Evolutionary conservation across 1,140 invertebrate species (phyloP), one percentile per base, ranked within the genome.

Genomic region (Diorhabda carinulata): DNA sequence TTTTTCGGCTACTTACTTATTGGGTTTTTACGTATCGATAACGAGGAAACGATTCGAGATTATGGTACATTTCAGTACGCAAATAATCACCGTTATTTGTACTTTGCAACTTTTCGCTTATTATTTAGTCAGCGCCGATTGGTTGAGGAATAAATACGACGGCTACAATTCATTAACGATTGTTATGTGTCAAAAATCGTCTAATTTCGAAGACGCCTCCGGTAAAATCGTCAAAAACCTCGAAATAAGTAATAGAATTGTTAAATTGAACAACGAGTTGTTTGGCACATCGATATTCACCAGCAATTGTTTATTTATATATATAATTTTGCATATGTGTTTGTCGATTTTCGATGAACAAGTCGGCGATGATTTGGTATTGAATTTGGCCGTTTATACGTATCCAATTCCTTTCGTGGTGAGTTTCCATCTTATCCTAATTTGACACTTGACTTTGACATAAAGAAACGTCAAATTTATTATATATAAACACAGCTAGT

Each of bases 81-180:
- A 52, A n/a, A 52, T 52, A 6, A n/a, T 52, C 6, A n/a, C 47
- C 2, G 6, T n/a, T 2, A 8, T 52, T 4, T 52, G 47, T 4
- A 52, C 6, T 52, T n/a, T 52, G n/a, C 47, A 52, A 52, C 6
- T 52, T n/a, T 52, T 56, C 40, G 7, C 63, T 8, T 42, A 56
- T 40, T 57, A 64, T 40, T 3, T 64, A 3, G 45, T 42, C 6
- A 7, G 40, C 9, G 56, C 63, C 3, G 56, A 64, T 9, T 64
- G 63, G 63, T 45, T 64, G 10, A 64, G 2, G 42, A 57, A 9
- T 57, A 64, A 47, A 57, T n/a, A 52, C 4, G 47, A 52, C n/a
- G n/a, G 6, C n/a, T 52, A 8, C 4, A 52, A 52, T 4, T n/a
- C 6, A 52, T 8, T 52, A 3, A 52, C n/a, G 6, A 52, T 52